phyloP scores from a whole-genome alignment of 2,797 vertebrate genomes.

The Chaunax sp. region DNA sequence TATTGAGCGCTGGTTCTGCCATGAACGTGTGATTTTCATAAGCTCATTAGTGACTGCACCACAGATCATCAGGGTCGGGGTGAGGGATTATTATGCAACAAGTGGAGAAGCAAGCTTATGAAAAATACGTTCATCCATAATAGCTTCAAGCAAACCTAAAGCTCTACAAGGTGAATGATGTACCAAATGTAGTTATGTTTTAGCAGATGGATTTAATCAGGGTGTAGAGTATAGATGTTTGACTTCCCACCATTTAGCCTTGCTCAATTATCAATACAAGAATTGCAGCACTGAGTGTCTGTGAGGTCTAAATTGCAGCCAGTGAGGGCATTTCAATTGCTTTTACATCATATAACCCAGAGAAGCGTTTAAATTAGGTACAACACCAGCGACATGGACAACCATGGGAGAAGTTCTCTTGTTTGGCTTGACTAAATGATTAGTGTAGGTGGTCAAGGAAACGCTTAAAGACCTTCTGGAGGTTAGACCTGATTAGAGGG shows the following conservation, averaged over 20 bases:
- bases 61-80: slow-evolving; percentile 71
- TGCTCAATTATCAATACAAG: slow-evolving; percentile 44
- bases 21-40: slow-evolving; percentile 74
- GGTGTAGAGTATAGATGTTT: slow-evolving; percentile 19
- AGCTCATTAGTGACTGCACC: slow-evolving; percentile 77
- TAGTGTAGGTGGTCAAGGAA: slow-evolving; percentile 48
- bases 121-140: slow-evolving; percentile 78
- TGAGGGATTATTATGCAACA: slow-evolving; percentile 70
- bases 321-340: slow-evolving; percentile 30
- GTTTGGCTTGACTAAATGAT: slow-evolving; percentile 53
- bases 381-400: slow-evolving; percentile 30
- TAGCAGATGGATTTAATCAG: slow-evolving; percentile 46
- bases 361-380: slow-evolving; percentile 62
- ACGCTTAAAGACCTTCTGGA: slow-evolving; percentile 48
- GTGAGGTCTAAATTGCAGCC: slow-evolving; percentile 42
- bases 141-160: slow-evolving; percentile 64
- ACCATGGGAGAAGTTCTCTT: slow-evolving; percentile 40
- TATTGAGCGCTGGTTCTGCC: slow-evolving; percentile 62
- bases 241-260: slow-evolving; percentile 29
- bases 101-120: slow-evolving; percentile 69
- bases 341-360: slow-evolving; percentile 50
- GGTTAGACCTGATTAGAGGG: slow-evolving; percentile 55
- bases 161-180: slow-evolving; percentile 56
- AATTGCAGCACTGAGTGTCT: slow-evolving; percentile 12
- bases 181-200: slow-evolving; percentile 55